Evolutionary conservation across 2,113 vertebrate genomes (phyloP), one percentile per base, ranked within the genome.

Genomic region (Callorhinus ursinus): DNA sequence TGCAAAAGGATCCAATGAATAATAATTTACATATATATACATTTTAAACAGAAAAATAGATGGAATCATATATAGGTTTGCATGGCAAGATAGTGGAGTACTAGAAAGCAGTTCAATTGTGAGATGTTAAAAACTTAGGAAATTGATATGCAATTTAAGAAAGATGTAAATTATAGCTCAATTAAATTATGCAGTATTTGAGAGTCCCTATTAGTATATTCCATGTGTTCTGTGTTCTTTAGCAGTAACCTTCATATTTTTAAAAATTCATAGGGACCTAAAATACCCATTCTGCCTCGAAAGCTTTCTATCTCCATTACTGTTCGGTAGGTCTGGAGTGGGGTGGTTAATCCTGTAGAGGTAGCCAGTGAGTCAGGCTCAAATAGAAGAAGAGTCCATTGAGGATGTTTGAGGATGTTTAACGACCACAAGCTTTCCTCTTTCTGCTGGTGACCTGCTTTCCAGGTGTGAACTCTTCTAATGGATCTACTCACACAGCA

Each of bases 1-100:
- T 98, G 98, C 94, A 97, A 98, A 98, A 98, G 91, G 57, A 98
- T 98, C 96, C 95, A 97, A 97, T 98, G 98, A 98, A 98, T 98
- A 98, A 98, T 98, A 98, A 99, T 99, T 99, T 99, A 98, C 98
- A 99, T 99, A 99, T 98, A 99, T 99, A 99, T 99, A 99, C 98
- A 99, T 99, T 98, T 99, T 99, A 99, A 99, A 98, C 97, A 99
- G 99, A 97, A 98, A 98, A 98, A 98, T 96, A 98, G 87, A 95
- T 98, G 76, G 98, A 98, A 98, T 96, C 98, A 98, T 97, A 87
- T 97, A 95, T 98, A 98, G 94, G 98, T 97, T 97, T 98, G 96
- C 98, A 98, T 93, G 94, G 97, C 96, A 99, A 97, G 95, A 79
- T 97, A 97, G 82, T 93, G 82, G 93, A 97, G 97, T 97, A 95